Conservation (phyloP, 2,797 vertebrate genomes). For the Carapus acus region DNA sequence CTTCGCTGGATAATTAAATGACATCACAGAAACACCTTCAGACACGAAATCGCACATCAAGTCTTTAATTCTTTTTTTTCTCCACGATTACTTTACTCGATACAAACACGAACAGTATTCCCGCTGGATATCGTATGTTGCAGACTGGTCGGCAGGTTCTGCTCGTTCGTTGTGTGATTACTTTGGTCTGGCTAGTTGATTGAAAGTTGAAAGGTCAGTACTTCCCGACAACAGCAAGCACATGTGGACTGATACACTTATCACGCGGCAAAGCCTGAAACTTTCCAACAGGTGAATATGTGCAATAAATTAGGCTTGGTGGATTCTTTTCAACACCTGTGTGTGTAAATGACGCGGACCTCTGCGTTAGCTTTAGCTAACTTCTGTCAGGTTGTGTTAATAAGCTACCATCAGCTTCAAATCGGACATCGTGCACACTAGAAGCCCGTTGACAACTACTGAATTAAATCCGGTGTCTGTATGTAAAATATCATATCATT, state of each 20-base stretch:
- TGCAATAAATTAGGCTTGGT: background rate
- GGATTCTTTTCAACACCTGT: fast-evolving
- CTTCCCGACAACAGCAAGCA: slow-evolving; percentile 48
- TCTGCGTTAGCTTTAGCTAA: background rate
- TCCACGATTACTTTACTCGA: too few relatives aligned
- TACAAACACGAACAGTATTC: too few relatives aligned
- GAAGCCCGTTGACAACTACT: too few relatives aligned
- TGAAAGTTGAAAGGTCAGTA: slow-evolving; percentile 58
- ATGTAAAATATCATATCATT: too few relatives aligned
- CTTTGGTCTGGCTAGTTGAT: slow-evolving; percentile 44
- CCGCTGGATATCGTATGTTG: too few relatives aligned
- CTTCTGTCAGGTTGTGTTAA: background rate
- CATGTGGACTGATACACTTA: slow-evolving; percentile 43
- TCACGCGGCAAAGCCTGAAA: background rate
- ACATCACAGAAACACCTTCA: too few relatives aligned
- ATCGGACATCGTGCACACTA: background rate
- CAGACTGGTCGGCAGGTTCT: background rate
- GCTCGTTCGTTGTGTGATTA: slow-evolving; percentile 45
- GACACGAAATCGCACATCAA: too few relatives aligned
- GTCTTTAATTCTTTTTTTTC: too few relatives aligned
- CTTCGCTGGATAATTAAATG: too few relatives aligned
- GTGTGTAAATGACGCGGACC: background rate
- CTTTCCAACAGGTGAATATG: background rate
- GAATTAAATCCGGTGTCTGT: too few relatives aligned
- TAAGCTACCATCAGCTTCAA: slow-evolving; percentile 19